Conservation (phyloP, 2,888 invertebrate genomes). For the Xylocampa areola region DNA sequence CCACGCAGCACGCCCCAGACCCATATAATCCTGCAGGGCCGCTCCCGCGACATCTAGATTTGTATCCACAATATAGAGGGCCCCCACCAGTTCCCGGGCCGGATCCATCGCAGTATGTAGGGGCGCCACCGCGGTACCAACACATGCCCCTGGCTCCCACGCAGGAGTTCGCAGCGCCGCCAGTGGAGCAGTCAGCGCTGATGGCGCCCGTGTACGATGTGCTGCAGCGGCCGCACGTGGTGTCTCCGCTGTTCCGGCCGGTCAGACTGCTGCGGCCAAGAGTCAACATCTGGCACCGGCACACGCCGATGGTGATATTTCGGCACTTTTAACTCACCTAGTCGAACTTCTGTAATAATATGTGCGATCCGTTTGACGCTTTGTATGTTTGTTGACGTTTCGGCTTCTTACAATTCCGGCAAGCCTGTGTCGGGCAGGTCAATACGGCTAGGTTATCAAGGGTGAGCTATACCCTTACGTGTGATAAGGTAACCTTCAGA, state of each 20-base stretch:
- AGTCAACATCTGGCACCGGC: conserved; percentile 5
- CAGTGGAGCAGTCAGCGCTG: neutral
- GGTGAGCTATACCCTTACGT: too few relatives aligned
- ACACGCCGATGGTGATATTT: conserved; percentile 15
- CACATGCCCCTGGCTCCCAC: neutral
- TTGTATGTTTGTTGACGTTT: too few relatives aligned
- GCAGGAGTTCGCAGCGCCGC: neutral
- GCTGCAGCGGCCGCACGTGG: neutral
- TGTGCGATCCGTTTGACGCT: neutral
- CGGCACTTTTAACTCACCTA: conserved; percentile 8
- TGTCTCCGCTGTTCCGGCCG: conserved; percentile 8
- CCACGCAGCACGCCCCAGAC: too few relatives aligned
- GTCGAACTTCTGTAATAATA: neutral
- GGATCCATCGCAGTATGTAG: neutral
- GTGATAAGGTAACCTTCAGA: too few relatives aligned
- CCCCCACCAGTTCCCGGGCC: too few relatives aligned
- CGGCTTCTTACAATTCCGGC: too few relatives aligned
- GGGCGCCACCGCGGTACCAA: neutral
- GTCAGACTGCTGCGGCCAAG: conserved; percentile 3
- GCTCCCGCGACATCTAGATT: too few relatives aligned
- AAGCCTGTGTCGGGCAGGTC: too few relatives aligned
- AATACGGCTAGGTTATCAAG: too few relatives aligned
- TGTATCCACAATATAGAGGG: neutral
- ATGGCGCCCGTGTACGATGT: conserved; percentile 1
- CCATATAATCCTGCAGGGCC: neutral